These are phyloP conservation scores for Chrysocyon brachyurus DNA, from an alignment of 2,797 vertebrate genomes.

Conservation along the genomic window DNA sequence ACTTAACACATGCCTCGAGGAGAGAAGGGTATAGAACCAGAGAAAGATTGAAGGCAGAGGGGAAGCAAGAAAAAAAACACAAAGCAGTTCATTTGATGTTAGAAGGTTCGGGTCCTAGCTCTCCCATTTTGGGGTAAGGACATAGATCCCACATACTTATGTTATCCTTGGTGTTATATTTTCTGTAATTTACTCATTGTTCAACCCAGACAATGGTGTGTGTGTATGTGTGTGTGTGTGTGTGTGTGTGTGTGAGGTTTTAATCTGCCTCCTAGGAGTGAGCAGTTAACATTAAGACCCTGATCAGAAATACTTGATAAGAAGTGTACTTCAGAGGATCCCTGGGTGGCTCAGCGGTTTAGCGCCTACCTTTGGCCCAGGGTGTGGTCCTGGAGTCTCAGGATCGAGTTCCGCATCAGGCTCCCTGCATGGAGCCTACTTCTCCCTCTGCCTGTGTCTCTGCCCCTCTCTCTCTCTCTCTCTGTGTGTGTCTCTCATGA, in stretches of 20 bases:
- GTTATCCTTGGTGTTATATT: background rate
- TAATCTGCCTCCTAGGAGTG: background rate
- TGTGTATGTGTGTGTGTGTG: too few species aligned
- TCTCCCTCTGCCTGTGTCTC: too few species aligned
- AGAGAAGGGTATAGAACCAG: background rate
- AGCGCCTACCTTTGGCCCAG: too few species aligned
- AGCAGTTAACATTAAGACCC: background rate
- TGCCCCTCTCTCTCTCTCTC: too few species aligned
- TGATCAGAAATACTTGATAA: background rate
- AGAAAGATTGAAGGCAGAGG: background rate
- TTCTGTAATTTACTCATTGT: background rate
- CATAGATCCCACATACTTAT: background rate
- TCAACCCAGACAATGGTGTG: background rate
- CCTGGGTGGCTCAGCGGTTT: too few species aligned
- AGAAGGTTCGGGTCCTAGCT: background rate
- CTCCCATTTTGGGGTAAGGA: background rate
- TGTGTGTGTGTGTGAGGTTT: background rate
- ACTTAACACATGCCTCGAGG: background rate
- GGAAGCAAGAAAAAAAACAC: background rate
- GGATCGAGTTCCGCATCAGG: too few species aligned
- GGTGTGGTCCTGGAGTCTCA: too few species aligned
- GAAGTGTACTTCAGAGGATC: background rate
- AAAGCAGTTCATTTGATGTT: background rate
- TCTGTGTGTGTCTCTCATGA: too few species aligned
- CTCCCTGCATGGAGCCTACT: too few species aligned